Base-by-base conservation (phyloP, 2,888 invertebrate species). In the Drosophila aldrichi region DNA sequence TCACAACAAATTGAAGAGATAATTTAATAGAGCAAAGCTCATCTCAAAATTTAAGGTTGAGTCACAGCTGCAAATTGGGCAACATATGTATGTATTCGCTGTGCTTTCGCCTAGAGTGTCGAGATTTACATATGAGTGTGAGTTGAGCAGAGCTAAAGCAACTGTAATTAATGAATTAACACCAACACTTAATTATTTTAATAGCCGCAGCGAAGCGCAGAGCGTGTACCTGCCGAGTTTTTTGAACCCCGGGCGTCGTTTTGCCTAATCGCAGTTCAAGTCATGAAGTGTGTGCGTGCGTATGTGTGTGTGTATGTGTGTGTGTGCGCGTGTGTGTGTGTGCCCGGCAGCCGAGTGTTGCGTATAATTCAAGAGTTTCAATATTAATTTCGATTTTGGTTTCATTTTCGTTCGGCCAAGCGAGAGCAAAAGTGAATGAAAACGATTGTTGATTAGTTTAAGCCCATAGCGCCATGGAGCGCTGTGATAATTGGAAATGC, bases 161-260 rank as follows among this genome's bases (percentile, higher is more conserved):
- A 64, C 52, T 41, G 67, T 90, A 84, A 90, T 84, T 84, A 84
- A 90, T 90, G 84, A 84, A 90, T 90, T 88, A 84, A 89, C 89
- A 86, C 83, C 87, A 88, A 80, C 89, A 86, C 70, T 90, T 89
- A 90, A 84, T 84, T 84, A 77, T 74, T 73, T 64, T 62, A 88
- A 86, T 55, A 70, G 83, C 74, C 62, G 59, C 58, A 68, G 44
- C 69, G 52, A 48, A 57, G 59, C 63, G 61, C 59, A 44, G 48
- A 67, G 56, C 57, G 46, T n/a, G 43, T 67, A 60, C 51, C 58
- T 51, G 56, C 38, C 57, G 83, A 70, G 89, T 73, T 79, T 70
- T 60, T 81, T 74, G 81, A 83, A 83, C 88, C 84, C 18, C 79
- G 48, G 82, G 70, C 65, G 43, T 14, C 44, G 34, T 40, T 76